Conservation (phyloP, 2,888 invertebrate genomes). For the Caenorhabditis becei region DNA sequence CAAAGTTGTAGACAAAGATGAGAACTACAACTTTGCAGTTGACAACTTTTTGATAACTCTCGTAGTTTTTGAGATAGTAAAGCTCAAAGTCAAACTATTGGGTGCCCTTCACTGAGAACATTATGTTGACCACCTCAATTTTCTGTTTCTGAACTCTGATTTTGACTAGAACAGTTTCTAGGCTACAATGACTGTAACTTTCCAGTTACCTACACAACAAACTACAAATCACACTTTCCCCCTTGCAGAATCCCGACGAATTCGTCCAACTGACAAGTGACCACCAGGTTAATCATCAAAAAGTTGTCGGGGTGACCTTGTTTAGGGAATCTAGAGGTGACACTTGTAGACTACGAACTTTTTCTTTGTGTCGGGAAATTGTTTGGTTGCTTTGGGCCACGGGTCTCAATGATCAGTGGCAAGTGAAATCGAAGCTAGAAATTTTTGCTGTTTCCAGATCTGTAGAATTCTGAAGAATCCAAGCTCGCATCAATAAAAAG, state of each 20-base stretch:
- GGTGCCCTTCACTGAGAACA: no score
- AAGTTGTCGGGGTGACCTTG: conserved; percentile 20
- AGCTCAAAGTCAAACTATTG: background rate
- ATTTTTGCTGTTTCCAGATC: no score
- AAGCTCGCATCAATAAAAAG: no score
- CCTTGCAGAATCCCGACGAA: background rate
- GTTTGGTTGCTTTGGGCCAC: no score
- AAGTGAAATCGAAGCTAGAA: no score
- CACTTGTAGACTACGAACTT: conserved; percentile 20
- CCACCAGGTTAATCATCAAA: conserved; percentile 8
- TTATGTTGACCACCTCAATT: no score
- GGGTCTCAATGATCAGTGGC: conserved; percentile 29
- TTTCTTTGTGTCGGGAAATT: background rate
- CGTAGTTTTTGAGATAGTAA: no score
- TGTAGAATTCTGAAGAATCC: no score
- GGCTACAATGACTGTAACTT: background rate
- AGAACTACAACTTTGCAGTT: background rate
- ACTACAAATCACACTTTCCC: background rate
- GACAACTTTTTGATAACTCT: background rate
- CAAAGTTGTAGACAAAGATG: background rate
- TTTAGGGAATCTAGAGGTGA: background rate
- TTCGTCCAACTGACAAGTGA: conserved; percentile 23
- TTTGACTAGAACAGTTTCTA: background rate
- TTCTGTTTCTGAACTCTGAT: no score
- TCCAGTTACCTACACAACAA: background rate